Evolutionary conservation across 2,888 invertebrate species (phyloP), one percentile per base, ranked within the genome.

Genomic region (Biston stratarius): DNA sequence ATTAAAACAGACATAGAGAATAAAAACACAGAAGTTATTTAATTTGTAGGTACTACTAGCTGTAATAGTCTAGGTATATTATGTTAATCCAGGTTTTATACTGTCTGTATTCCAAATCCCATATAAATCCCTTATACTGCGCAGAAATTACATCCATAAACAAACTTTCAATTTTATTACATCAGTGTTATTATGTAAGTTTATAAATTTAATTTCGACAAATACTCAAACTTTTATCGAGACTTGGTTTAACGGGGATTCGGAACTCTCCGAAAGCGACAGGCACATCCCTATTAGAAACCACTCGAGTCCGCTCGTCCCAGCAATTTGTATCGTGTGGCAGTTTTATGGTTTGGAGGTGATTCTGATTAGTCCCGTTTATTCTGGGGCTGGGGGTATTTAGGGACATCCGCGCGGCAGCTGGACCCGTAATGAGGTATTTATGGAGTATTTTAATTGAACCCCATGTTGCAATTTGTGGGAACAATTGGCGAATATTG

Each of bases 301-400:
- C 53, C 48, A 24, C 53, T 38, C 38, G 9, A 33, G 49, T 48
- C 53, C 34, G 55, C 38, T 57, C 47, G 60, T 48, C 69, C 51
- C 33, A 61, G 75, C 84, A 82, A 90, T 90, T 89, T 86, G 88
- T 90, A 85, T 82, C 68, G 82, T 78, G 80, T 78, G 84, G 77
- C 85, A 83, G 73, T 62, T 82, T 85, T 79, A 81, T 81, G 83
- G 78, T 70, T 77, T 74, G 51, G 75, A 64, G 66, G 78, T 80
- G 82, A 83, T 80, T 80, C 81, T 83, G 85, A 89, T 87, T 87
- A 83, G 86, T 85, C 52, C 14, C 34, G 38, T 36, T 49, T 45
- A 57, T 57, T 47, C 49, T 42, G 61, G 66, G 61, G 74, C 52
- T 10, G 8, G 45, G 14, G 9, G 48, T 91, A 91, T 90, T 90